Evolutionary conservation across 2,888 invertebrate genomes (phyloP).

Genomic region (Orchesella flavescens): DNA sequence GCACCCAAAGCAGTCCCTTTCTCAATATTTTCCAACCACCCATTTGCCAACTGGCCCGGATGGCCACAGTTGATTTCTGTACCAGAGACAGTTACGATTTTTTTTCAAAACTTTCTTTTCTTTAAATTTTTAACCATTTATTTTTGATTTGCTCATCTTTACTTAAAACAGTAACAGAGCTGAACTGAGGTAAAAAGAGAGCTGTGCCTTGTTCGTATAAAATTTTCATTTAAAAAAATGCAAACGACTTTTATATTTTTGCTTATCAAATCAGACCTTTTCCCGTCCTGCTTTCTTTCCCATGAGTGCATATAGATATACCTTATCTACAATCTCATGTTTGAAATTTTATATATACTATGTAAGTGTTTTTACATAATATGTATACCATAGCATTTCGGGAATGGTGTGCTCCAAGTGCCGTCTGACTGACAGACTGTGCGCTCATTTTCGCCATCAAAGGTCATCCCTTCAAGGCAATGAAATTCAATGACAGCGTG

Average conservation of each 20-base stretch:
- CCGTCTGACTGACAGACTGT: constrained; percentile 77
- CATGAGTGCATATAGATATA: not conserved
- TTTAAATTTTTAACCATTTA: not conserved
- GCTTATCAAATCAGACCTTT: constrained; percentile 54
- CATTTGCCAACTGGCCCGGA: constrained; percentile 94
- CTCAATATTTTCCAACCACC: constrained; percentile 93
- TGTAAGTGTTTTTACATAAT: not conserved
- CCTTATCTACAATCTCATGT: not conserved
- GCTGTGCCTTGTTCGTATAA: not conserved
- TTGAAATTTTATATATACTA: not conserved
- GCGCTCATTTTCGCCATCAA: constrained; percentile 75
- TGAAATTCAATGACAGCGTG: constrained; percentile 76
- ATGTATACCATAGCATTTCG: constrained; percentile 75
- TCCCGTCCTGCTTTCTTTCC: constrained; percentile 58
- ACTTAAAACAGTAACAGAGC: constrained; percentile 26
- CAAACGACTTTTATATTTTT: not conserved
- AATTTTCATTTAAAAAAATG: not conserved
- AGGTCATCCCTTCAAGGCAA: constrained; percentile 76
- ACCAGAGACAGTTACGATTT: constrained; percentile 17
- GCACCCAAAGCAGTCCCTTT: constrained; percentile 90
- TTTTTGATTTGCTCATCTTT: not conserved
- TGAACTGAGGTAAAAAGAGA: constrained; percentile 37
- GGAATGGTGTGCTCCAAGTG: constrained; percentile 77
- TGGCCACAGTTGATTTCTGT: constrained; percentile 97
- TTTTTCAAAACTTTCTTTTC: constrained; percentile 2